These are phyloP conservation scores for Ophthalmolycus amberensis DNA, from an alignment of 2,113 vertebrate species.

Conservation along the genomic window DNA sequence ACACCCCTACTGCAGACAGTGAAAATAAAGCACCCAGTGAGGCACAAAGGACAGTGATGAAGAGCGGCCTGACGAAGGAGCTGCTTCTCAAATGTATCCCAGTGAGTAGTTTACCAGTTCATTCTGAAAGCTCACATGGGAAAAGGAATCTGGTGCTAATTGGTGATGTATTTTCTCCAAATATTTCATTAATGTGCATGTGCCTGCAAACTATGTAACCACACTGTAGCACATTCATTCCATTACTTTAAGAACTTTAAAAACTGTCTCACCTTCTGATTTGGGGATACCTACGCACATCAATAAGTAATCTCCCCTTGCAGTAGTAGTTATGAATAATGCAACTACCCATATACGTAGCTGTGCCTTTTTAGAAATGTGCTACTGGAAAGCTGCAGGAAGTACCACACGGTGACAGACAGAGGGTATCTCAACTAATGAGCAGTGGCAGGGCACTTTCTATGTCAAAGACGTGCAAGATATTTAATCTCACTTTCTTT, in stretches of 20 bases:
- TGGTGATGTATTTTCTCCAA: slow-evolving; percentile 20
- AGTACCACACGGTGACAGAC: slow-evolving; percentile 43
- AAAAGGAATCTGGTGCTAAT: slow-evolving; percentile 53
- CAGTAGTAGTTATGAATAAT: slow-evolving; percentile 70
- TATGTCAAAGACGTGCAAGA: slow-evolving; percentile 51
- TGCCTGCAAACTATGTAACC: background rate
- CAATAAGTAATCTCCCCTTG: slow-evolving; percentile 66
- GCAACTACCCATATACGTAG: slow-evolving; percentile 54
- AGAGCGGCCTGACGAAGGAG: background rate
- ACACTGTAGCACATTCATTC: background rate
- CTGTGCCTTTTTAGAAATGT: slow-evolving; percentile 51
- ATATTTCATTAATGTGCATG: slow-evolving; percentile 26
- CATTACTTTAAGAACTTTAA: slow-evolving; percentile 14
- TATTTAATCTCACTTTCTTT: slow-evolving; percentile 64
- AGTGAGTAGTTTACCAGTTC: slow-evolving; percentile 45
- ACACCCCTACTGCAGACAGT: background rate
- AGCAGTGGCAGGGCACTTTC: slow-evolving; percentile 54
- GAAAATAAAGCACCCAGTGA: background rate
- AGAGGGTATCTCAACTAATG: slow-evolving; percentile 53
- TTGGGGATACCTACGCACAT: slow-evolving; percentile 61
- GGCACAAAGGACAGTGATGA: background rate
- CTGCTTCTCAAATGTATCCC: slow-evolving; percentile 38
- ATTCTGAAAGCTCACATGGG: slow-evolving; percentile 38
- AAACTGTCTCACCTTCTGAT: slow-evolving; percentile 55
- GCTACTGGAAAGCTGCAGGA: slow-evolving; percentile 47